Percentiles rank a stretch among this genome's conserved stretches.
phyloP scores from a whole-genome alignment of 92 coral and sea anemone species.

The Zoanthus sociatus region DNA sequence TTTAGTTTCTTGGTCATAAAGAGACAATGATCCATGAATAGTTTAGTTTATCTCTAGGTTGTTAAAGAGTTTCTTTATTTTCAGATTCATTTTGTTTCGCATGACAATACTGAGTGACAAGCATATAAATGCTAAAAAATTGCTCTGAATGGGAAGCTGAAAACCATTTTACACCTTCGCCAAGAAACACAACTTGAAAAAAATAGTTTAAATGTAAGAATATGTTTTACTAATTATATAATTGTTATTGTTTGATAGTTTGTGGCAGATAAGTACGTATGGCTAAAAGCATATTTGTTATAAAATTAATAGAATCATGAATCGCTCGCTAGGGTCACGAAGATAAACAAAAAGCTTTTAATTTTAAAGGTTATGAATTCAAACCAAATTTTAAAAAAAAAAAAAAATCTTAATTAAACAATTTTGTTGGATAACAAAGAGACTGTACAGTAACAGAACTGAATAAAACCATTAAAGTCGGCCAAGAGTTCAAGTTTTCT shows the following conservation, averaged over 20 bases:
- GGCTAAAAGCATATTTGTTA: not conserved
- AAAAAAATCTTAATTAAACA: not conserved
- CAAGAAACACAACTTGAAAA: not conserved
- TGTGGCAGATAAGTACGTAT: no score
- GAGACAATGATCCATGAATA: not conserved
- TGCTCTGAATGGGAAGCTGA: not conserved
- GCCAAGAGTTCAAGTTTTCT: no score
- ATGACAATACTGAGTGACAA: not conserved
- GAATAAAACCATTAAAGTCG: not conserved
- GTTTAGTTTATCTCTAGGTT: not conserved
- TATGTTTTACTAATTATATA: not conserved
- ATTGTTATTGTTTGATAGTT: not conserved
- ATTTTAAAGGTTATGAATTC: not conserved
- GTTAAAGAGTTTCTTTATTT: not conserved
- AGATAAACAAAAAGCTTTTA: not conserved
- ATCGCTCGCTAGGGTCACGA: not conserved
- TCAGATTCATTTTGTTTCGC: not conserved
- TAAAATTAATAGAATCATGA: not conserved
- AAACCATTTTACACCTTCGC: not conserved
- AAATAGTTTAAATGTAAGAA: not conserved
- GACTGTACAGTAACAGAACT: not conserved
- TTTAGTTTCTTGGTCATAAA: not conserved
- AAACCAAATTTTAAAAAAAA: not conserved
- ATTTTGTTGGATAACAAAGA: not conserved
- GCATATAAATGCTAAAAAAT: not conserved